phyloP scores from a whole-genome alignment of 2,797 vertebrate genomes.

The Sebastiscus tertius region DNA sequence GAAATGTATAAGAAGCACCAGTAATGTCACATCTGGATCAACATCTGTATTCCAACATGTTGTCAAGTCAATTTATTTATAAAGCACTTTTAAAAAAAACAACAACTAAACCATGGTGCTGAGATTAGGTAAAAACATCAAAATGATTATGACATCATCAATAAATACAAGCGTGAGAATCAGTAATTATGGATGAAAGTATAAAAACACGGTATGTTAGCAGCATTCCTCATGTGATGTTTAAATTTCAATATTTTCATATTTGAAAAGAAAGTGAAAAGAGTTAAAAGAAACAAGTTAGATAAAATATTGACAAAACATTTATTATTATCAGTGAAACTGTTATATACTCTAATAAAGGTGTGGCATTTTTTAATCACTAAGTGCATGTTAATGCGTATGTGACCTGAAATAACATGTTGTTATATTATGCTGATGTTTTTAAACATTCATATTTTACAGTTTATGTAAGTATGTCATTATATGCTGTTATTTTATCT shows the following conservation, averaged over 20 bases:
- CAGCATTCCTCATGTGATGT: not conserved
- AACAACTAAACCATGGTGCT: not conserved
- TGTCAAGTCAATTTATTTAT: not conserved
- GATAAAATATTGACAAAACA: not conserved
- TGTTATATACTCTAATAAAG: not conserved
- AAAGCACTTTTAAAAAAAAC: not conserved
- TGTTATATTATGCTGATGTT: not conserved
- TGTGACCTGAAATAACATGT: not conserved
- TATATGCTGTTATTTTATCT: not conserved
- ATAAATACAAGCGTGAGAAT: not conserved
- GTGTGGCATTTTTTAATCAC: not conserved
- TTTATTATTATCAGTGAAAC: rapidly evolving
- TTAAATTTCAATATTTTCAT: not conserved
- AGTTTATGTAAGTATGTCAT: not conserved
- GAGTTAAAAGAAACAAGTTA: not conserved
- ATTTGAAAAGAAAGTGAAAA: not conserved
- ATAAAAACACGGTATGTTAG: not conserved
- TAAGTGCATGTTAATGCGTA: not conserved
- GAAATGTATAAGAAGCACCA: not conserved
- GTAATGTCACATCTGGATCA: not conserved
- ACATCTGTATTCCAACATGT: not conserved
- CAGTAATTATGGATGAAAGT: not conserved
- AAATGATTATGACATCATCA: not conserved
- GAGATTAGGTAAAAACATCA: not conserved
- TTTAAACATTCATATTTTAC: not conserved